These are phyloP conservation scores for Scaptomyza parva DNA, from an alignment of 2,888 invertebrate species.

Conservation along the genomic window DNA sequence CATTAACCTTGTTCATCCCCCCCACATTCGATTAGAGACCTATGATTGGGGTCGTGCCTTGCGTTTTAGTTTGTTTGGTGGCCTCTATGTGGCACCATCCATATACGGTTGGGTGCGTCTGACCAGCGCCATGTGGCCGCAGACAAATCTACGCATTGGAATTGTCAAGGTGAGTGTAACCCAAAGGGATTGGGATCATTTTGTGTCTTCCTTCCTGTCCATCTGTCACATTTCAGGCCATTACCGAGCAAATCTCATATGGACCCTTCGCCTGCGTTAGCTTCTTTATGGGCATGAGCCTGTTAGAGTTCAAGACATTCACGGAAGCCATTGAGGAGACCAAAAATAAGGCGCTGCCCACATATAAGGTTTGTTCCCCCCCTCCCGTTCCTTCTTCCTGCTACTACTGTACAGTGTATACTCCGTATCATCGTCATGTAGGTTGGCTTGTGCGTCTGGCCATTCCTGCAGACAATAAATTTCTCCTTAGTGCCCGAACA, in stretches of 20 bases:
- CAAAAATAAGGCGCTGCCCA: constrained; percentile 89
- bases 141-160: constrained; percentile 88
- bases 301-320: constrained; percentile 89
- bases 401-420: background rate
- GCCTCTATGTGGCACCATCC: constrained; percentile 92
- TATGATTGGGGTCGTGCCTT: constrained; percentile 89
- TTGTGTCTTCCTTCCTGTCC: background rate
- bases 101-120: constrained; percentile 92
- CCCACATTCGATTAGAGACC: constrained; percentile 81
- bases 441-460: constrained; percentile 89
- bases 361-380: constrained; percentile 85
- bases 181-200: background rate
- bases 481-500: constrained; percentile 90
- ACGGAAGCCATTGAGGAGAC: constrained; percentile 89
- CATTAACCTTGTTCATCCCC: background rate
- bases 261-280: constrained; percentile 90
- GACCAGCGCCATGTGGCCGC: constrained; percentile 91
- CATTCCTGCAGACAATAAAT: constrained; percentile 90
- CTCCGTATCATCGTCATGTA: too few species aligned
- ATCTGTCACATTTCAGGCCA: constrained; percentile 85
- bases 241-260: constrained; percentile 91
- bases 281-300: constrained; percentile 91
- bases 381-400: background rate
- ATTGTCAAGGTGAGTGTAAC: constrained; percentile 88
- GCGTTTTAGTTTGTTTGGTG: constrained; percentile 91